These are phyloP conservation scores for Callocephalon fimbriatum DNA, from an alignment of 2,113 vertebrate genomes.

Conservation along the genomic window DNA sequence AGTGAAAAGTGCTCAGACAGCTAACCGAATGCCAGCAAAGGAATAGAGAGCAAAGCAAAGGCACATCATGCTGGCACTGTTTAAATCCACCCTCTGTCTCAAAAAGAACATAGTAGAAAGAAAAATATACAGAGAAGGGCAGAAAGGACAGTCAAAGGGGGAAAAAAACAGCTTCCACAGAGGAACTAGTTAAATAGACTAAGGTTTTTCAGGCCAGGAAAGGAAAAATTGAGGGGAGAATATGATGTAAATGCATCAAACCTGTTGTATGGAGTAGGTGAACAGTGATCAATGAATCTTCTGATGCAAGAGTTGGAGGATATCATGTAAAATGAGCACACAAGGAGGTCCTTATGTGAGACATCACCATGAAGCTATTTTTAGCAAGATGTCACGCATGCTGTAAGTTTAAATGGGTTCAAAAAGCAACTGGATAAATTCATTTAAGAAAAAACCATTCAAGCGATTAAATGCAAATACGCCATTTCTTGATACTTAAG, in stretches of 20 bases:
- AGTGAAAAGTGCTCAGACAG: neutral
- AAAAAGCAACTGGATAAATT: neutral
- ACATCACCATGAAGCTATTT: neutral
- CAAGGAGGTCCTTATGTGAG: neutral
- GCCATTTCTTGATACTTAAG: neutral
- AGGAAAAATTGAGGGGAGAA: neutral
- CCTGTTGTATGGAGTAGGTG: neutral
- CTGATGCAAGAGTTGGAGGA: neutral
- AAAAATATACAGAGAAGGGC: neutral
- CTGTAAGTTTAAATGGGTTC: neutral
- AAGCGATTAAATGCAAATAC: neutral
- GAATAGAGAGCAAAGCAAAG: neutral
- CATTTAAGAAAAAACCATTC: neutral
- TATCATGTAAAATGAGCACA: neutral
- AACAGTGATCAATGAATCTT: neutral
- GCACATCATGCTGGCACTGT: neutral
- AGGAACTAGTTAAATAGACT: neutral
- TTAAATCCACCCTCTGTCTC: neutral
- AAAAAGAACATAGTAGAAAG: neutral
- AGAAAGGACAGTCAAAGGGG: neutral
- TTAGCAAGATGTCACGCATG: neutral
- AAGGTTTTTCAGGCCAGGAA: neutral
- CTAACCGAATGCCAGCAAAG: neutral
- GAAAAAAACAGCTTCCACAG: neutral
- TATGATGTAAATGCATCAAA: neutral